Base-by-base conservation (phyloP, 2,888 invertebrate species). In the Crematogaster levior region DNA sequence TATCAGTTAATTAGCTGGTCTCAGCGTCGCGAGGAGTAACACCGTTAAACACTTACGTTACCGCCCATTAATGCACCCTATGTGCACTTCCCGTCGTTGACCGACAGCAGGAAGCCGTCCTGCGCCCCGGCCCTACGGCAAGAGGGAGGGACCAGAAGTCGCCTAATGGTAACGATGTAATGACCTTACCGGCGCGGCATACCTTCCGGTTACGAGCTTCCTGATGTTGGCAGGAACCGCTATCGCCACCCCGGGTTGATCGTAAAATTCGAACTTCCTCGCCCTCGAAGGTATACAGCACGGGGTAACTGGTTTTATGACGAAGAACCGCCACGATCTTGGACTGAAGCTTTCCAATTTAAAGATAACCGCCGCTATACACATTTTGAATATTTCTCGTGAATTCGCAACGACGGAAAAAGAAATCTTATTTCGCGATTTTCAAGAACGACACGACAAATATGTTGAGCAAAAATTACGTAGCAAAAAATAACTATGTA, bases 201-300 rank as follows among this genome's bases (percentile, higher is more conserved):
- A 82, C 79, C 87, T 88, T 89, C 87, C 89, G 87, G 84, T 87
- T 88, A 88, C 88, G 88, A 88, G 86, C 72, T 88, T 86, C 85
- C 86, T 53, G 84, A 85, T 81, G 81, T 81, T 65, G 66, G 53
- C 56, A 61, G 43, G 46, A 43, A 73, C 63, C 40, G 53, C 72
- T 60, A 51, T 73, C 46, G 63, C 24, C 40, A 63, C 37, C 46
- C 66, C 70, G 58, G 56, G 37, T 68, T 43, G 85, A 72, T 90
- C 90, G 86, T 89, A 90, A 88, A 89, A 84, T 58, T 68, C 60
- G 46, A 81, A 88, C 81, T 79, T 84, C 0, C 43, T 7, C 12
- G 34, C 30, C 37, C 30, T 65, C 61, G 73, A 72, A 75, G 80
- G 53, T 66, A 27, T 6, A n/a, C 48, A 24, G 56, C 37, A 72